Base-by-base conservation (phyloP, 2,113 vertebrate genomes). In the Alosa alosa region DNA sequence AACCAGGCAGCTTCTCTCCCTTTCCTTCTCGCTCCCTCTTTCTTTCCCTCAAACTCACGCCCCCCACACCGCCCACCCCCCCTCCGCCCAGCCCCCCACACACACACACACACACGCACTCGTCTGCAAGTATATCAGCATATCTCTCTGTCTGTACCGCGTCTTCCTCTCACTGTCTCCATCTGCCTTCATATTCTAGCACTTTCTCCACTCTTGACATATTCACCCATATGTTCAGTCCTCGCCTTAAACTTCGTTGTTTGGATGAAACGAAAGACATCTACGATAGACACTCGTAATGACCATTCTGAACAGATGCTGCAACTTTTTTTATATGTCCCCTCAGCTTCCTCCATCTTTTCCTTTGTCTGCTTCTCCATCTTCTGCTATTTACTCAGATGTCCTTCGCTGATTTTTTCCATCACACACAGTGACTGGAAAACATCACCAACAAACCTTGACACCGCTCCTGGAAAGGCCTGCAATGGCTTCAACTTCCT, bases 401-500 rank as follows among this genome's bases (percentile, higher is more conserved):
- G 68, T 2, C 72, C 68, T 75, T 39, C 68, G 11, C 25, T 39
- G 45, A 46, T 64, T 84, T 83, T 81, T 86, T 41, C 31, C 20
- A 22, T 83, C 87, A 88, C 88, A 81, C 47, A 90, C 81, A 82
- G 52, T 44, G 25, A 86, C 50, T 78, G 72, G 72, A 36, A 31
- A 36, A 31, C 3, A 78, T 36, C 36, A 78, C 11, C 25, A 78
- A 89, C 86, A 18, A 52, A 87, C 84, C 90, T 88, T 88, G 87
- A 50, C 68, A 45, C 36, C 31, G 81, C 25, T 78, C 72, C 72
- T 78, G 31, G 72, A 31, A 17, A 93, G 93, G 93, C 92, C 94
- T 85, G 92, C 90, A 93, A 93, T 93, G 72, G 94, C 95, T 94
- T 94, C 94, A 95, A 96, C 95, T 96, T 95, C 93, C 94, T 96